phyloP scores from a whole-genome alignment of 2,113 vertebrate species.

The Proteles cristata region DNA sequence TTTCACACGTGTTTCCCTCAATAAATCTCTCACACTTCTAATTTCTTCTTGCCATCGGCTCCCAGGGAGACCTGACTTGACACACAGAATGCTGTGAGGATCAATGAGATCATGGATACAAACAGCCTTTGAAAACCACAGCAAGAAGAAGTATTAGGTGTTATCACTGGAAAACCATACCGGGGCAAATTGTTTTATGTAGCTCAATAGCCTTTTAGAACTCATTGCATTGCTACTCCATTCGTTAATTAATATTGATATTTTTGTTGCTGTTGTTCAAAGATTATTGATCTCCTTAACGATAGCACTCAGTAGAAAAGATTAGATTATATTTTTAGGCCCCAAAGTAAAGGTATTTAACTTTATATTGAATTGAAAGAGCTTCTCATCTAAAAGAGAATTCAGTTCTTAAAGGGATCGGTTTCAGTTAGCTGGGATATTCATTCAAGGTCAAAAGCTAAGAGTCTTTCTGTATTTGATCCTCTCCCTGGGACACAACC shows the following conservation, averaged over 20 bases:
- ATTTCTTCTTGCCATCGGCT: slow-evolving; percentile 24
- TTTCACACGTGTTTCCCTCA: background rate
- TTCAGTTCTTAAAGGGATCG: background rate
- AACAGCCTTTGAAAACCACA: slow-evolving; percentile 14
- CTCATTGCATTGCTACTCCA: background rate
- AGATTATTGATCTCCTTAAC: background rate
- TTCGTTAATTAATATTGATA: background rate
- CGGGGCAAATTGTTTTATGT: background rate
- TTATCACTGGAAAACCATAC: background rate
- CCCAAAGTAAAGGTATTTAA: background rate
- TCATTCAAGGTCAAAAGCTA: background rate
- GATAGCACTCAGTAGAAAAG: background rate
- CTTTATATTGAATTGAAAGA: background rate
- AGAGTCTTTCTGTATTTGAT: background rate
- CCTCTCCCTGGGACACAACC: background rate
- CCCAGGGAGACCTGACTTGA: background rate
- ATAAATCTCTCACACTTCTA: background rate
- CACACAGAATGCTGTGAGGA: background rate
- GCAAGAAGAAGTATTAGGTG: background rate
- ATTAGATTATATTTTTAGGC: background rate
- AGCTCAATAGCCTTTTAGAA: background rate
- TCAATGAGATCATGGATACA: background rate
- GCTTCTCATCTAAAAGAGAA: slow-evolving; percentile 19
- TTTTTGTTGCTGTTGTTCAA: background rate
- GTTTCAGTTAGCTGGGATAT: background rate